Evolutionary conservation across 2,797 vertebrate species (phyloP).

Genomic region (Spea hammondii): DNA sequence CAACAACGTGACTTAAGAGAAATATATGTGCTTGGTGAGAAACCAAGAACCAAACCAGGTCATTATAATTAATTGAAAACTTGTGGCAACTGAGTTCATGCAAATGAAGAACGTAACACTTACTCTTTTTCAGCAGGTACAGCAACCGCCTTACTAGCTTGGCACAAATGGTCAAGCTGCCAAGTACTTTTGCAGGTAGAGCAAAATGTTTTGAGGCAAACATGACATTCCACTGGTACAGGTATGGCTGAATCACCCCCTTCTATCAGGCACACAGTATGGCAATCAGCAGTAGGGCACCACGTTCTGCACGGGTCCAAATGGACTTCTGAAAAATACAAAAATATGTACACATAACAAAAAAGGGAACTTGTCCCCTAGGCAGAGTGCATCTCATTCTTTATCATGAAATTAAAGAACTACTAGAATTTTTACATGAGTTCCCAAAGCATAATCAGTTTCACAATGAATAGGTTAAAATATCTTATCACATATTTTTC

Average conservation of each 20-base stretch:
- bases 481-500: no score
- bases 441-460: no score
- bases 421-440: no score
- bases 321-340: slow-evolving; percentile 77
- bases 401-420: no score
- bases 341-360: neutral
- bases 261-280: slow-evolving; percentile 79
- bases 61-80: neutral
- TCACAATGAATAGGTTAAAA: no score
- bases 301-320: slow-evolving; percentile 87
- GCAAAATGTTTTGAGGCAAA: slow-evolving; percentile 82
- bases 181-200: slow-evolving; percentile 82
- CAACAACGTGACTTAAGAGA: slow-evolving; percentile 5
- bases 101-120: slow-evolving; percentile 47
- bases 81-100: neutral
- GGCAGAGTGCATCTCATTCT: no score
- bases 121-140: slow-evolving; percentile 75
- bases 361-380: no score
- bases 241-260: slow-evolving; percentile 65
- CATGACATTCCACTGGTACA: slow-evolving; percentile 72
- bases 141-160: slow-evolving; percentile 68
- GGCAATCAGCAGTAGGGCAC: slow-evolving; percentile 87
- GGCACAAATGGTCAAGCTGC: slow-evolving; percentile 74
- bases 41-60: neutral
- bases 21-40: neutral